Percentiles rank a stretch among this genome's conserved stretches.
Conservation (phyloP, 2,888 invertebrate genomes). For the Glyphotaelius pellucidus region DNA sequence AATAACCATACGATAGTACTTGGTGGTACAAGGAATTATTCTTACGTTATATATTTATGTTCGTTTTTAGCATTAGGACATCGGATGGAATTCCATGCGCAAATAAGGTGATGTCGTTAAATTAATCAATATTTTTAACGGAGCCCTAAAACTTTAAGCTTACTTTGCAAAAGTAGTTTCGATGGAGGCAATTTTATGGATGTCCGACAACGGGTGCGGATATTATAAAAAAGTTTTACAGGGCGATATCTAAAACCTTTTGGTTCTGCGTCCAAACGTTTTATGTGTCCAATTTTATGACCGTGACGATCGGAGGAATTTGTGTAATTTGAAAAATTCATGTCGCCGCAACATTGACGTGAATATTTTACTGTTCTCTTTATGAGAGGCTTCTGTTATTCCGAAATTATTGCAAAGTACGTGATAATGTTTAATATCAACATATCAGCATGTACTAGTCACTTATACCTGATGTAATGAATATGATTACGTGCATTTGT, state of each 20-base stretch:
- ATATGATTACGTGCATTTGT: background rate
- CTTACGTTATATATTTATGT: background rate
- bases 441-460: background rate
- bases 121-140: conserved; percentile 38
- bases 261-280: conserved; percentile 30
- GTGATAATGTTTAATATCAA: background rate
- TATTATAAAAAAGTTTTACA: conserved; percentile 55
- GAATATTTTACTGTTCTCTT: conserved; percentile 34
- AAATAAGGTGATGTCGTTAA: background rate
- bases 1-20: too few relatives aligned
- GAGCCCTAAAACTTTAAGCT: conserved; percentile 16
- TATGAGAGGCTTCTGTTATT: background rate
- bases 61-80: background rate
- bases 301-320: conserved; percentile 46
- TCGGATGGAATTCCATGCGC: background rate
- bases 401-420: background rate
- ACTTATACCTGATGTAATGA: too few relatives aligned
- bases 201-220: conserved; percentile 44
- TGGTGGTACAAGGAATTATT: background rate
- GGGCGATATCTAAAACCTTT: conserved; percentile 3
- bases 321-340: conserved; percentile 53
- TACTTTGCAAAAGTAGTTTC: conserved; percentile 31
- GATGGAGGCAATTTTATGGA: conserved; percentile 17
- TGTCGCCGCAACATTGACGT: conserved; percentile 47
- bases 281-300: conserved; percentile 50